These are phyloP conservation scores for Oenanthe melanoleuca DNA, from an alignment of 2,113 vertebrate species.

Conservation along the genomic window DNA sequence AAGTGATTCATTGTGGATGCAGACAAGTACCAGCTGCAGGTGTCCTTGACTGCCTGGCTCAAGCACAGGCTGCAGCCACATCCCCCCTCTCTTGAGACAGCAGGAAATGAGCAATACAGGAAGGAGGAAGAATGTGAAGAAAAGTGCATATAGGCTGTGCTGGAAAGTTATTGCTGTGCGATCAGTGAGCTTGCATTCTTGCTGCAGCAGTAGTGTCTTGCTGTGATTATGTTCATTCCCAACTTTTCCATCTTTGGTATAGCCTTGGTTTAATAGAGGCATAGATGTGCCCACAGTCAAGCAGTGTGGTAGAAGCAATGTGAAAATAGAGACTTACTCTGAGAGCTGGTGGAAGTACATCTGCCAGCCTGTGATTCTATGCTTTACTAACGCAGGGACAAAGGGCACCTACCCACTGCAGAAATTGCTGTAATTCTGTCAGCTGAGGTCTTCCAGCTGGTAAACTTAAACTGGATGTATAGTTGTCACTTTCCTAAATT, in stretches of 20 bases:
- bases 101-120: background rate
- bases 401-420: background rate
- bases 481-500: background rate
- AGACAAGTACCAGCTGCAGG: background rate
- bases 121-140: background rate
- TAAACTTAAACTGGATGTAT: background rate
- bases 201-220: background rate
- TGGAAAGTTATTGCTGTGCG: background rate
- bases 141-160: background rate
- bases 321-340: background rate
- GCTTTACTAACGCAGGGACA: background rate
- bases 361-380: background rate
- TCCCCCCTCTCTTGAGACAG: background rate
- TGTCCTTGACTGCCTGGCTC: background rate
- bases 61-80: background rate
- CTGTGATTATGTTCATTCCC: background rate
- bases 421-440: background rate
- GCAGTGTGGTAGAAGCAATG: background rate
- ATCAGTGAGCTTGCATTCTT: background rate
- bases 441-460: background rate
- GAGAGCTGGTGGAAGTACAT: background rate
- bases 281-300: background rate
- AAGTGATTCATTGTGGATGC: background rate
- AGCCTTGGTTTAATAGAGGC: background rate
- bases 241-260: background rate